Evolutionary conservation across 2,113 vertebrate genomes (phyloP), one percentile per base, ranked within the genome.

Genomic region (Archilochus colubris): DNA sequence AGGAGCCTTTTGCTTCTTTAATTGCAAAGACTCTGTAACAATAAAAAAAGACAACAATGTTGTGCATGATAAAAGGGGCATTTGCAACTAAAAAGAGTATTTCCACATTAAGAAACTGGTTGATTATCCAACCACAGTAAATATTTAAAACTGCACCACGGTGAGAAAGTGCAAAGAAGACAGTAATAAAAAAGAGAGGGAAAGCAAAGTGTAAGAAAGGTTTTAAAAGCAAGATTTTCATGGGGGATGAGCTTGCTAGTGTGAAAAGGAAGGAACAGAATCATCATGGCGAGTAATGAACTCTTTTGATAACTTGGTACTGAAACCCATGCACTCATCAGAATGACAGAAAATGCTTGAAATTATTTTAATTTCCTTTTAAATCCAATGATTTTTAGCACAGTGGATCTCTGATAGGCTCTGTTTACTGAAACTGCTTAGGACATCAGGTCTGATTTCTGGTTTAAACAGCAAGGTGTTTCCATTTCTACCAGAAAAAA

Each of bases 81-180:
- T 93, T 96, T 95, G 83, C 96, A 95, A 78, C 79, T 78, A 78
- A 93, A 93, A 88, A 53, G 88, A 86, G 61, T 83, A 78, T 89
- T 93, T 95, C 85, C 85, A 95, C 87, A 91, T 76, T 82, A 77
- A 93, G 84, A 87, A 92, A 79, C 33, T 36, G 23, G 14, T 74
- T 80, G 79, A 59, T 61, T 86, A 78, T 81, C 87, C 87, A 88
- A 33, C 33, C 70, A 73, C 59, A 77, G 72, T 51, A 85, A 92
- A 91, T 87, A 95, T 40, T 94, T 91, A 74, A 74, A 82, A 53
- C 55, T 70, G 31, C 38, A 24, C 33, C 38, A 25, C 11, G 11
- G 84, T 51, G 40, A 82, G 84, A 82, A 89, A 87, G 51, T 73
- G 54, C 55, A 90, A 92, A 86, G 81, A 24, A 70, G 36, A 62